phyloP scores from a whole-genome alignment of 2,113 vertebrate species.

The Hipposideros armiger region DNA sequence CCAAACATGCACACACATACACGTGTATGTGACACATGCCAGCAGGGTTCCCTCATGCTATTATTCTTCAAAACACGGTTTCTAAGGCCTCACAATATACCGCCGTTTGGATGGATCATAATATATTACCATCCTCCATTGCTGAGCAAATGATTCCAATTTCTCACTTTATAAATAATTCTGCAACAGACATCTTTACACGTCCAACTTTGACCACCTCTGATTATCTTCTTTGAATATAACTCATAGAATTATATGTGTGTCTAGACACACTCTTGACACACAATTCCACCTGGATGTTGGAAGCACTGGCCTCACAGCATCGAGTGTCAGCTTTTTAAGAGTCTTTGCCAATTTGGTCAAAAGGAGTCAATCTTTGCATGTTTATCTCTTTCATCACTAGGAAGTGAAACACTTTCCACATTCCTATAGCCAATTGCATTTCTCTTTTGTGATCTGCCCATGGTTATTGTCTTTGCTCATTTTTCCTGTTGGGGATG shows the following conservation, averaged over 20 bases:
- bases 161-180: neutral
- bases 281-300: too few species aligned
- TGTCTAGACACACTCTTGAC: neutral
- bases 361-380: neutral
- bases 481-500: fast-evolving
- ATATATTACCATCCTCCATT: neutral
- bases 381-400: neutral
- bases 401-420: neutral
- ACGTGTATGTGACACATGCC: neutral
- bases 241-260: neutral
- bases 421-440: fast-evolving
- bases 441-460: too few species aligned
- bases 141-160: neutral
- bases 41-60: neutral
- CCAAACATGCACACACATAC: neutral
- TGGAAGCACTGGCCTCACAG: fast-evolving
- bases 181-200: neutral
- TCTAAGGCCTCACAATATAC: neutral
- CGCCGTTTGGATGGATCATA: neutral
- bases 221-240: neutral
- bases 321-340: neutral
- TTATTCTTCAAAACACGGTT: fast-evolving
- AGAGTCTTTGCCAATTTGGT: too few species aligned
- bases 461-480: neutral
- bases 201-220: neutral